Percentiles rank a stretch among this genome's conserved stretches.
Evolutionary conservation across 2,888 invertebrate species (phyloP).

Genomic region (Nezara viridula): DNA sequence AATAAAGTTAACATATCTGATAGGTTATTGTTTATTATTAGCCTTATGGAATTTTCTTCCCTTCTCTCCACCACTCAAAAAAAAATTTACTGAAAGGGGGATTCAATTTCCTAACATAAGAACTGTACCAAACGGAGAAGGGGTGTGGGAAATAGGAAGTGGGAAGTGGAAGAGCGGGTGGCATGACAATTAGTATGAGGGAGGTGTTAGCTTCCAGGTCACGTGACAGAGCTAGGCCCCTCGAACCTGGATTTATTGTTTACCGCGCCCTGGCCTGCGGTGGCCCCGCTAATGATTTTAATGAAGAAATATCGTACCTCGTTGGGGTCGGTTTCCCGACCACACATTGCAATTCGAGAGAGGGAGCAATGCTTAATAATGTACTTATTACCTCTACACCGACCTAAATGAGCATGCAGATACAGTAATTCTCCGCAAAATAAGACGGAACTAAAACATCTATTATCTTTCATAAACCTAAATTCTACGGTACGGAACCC

Average conservation of each 20-base stretch:
- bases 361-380: not conserved
- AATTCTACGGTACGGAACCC: no score
- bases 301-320: slow-evolving; percentile 20
- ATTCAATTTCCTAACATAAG: not conserved
- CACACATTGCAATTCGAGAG: not conserved
- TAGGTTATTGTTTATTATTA: no score
- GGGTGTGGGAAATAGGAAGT: not conserved
- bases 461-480: no score
- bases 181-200: not conserved
- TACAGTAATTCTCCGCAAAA: not conserved
- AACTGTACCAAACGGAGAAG: not conserved
- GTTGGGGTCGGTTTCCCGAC: not conserved
- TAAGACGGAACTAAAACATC: no score
- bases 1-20: no score
- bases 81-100: not conserved
- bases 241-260: slow-evolving; percentile 40
- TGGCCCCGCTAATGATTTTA: not conserved
- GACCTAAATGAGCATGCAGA: not conserved
- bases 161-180: not conserved
- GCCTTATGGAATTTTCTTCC: no score
- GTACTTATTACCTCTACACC: not conserved
- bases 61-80: no score
- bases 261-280: not conserved
- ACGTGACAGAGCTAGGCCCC: not conserved
- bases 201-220: not conserved